phyloP scores from a whole-genome alignment of 2,797 vertebrate genomes.

The Mormyrus proboscirostris region DNA sequence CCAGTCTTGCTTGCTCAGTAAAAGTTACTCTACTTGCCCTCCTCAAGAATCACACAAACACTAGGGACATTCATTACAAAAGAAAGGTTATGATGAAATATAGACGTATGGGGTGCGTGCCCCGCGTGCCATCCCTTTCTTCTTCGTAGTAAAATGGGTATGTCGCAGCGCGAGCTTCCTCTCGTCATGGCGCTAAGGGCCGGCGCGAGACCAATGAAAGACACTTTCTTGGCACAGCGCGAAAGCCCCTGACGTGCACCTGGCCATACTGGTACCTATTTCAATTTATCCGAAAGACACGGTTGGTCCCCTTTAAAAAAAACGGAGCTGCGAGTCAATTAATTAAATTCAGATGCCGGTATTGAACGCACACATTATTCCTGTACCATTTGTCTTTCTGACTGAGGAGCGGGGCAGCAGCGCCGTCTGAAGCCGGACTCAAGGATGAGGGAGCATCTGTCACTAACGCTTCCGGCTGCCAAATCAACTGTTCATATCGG shows the following conservation, averaged over 20 bases:
- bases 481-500: slow-evolving; percentile 32
- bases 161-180: not conserved
- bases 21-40: not conserved
- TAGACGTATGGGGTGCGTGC: not conserved
- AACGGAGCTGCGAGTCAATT: slow-evolving; percentile 44
- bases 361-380: slow-evolving; percentile 51
- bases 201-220: not conserved
- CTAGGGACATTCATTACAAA: not conserved
- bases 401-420: slow-evolving; percentile 44
- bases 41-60: not conserved
- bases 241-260: not conserved
- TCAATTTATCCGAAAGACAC: slow-evolving; percentile 29
- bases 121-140: not conserved
- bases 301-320: slow-evolving; percentile 53
- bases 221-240: not conserved
- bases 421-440: slow-evolving; percentile 43
- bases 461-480: slow-evolving; percentile 37
- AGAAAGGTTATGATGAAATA: not conserved
- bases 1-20: not conserved
- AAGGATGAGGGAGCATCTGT: slow-evolving; percentile 48
- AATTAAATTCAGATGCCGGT: slow-evolving; percentile 51
- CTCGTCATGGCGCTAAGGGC: not conserved
- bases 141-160: not conserved
- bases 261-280: not conserved
- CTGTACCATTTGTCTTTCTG: slow-evolving; percentile 49